A percentile compares a stretch with the other conserved stretches of the same genome.
phyloP scores from a whole-genome alignment of 1,140 invertebrate genomes.

The Lamellibrachia luymesi region DNA sequence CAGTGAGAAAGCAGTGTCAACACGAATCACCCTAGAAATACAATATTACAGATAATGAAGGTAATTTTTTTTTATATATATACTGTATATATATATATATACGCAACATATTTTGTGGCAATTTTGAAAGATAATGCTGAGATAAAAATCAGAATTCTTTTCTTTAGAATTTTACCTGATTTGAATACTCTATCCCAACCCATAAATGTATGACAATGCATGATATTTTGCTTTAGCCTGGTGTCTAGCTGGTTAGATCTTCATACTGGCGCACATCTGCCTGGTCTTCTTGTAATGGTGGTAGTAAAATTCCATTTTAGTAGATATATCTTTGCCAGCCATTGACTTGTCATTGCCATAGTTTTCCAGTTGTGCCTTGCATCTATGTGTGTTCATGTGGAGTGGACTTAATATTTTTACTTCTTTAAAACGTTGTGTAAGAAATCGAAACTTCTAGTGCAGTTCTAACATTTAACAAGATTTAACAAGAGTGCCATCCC shows the following conservation, averaged over 20 bases:
- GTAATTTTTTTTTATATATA: not conserved
- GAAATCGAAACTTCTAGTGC: too few relatives aligned
- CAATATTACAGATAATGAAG: not conserved
- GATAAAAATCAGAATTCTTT: too few relatives aligned
- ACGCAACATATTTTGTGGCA: too few relatives aligned
- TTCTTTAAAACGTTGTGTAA: not conserved
- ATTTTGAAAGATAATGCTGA: too few relatives aligned
- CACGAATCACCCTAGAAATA: not conserved
- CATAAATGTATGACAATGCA: too few relatives aligned
- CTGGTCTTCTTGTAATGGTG: not conserved
- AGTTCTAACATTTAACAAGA: too few relatives aligned
- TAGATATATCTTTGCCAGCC: not conserved
- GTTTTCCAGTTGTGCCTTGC: not conserved
- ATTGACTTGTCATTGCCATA: not conserved
- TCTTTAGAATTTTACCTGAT: too few relatives aligned
- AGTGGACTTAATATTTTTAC: not conserved
- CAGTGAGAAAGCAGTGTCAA: not conserved
- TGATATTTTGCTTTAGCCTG: too few relatives aligned
- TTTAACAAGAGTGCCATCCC: too few relatives aligned
- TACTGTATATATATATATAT: too few relatives aligned
- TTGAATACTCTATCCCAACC: too few relatives aligned
- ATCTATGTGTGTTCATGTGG: not conserved
- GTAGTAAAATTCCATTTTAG: not conserved
- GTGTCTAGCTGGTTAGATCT: too few relatives aligned
- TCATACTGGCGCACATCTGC: not conserved